Base-by-base conservation (phyloP, 2,797 vertebrate species). In the Acanthurus tractus region DNA sequence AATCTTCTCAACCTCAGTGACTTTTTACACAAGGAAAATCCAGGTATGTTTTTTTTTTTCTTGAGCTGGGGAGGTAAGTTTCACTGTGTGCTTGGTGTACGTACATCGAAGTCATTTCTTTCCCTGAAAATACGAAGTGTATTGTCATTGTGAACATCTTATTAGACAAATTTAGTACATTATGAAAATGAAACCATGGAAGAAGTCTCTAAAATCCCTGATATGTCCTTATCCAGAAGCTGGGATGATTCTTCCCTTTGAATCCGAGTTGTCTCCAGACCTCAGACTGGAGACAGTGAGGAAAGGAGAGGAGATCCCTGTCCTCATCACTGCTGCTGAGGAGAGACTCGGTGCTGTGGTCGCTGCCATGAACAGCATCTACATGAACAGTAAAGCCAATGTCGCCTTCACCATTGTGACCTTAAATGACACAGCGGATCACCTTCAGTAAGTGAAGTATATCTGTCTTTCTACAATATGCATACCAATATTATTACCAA, bases 1-100 rank as follows among this genome's bases (percentile, higher is more conserved):
- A 99, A 99, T 89, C 96, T 99, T 59, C 94, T 98, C 6, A 96
- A 95, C 84, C 96, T 99, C 87, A 97, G 95, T 72, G 97, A 97
- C 91, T 95, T 99, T 83, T 87, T 99, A 75, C 96, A 93, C 86
- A 95, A 93, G 58, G 96, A 98, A 62, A 88, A 89, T 81, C 92
- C 96, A 95, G 97, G 98, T 99, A 94, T 38, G 66, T 57, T 63
- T 52, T 18, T 57, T 63, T 52, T 18, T 0, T 49, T 12, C 18
- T 0, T 13, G 66, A 78, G 79, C 64, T 57, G 3, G 4, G 6
- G 29, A 46, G 15, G 7, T 48, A 1, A 40, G 38, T 40, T 15
- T 6, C 14, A 6, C 44, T n/a, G 11, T 49, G 8, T n/a, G 4
- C 13, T 8, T 17, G 2, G 46, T 36, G 13, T 59, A 48, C 38